phyloP scores from a whole-genome alignment of 2,888 invertebrate species.

The Ophioninae sp. region DNA sequence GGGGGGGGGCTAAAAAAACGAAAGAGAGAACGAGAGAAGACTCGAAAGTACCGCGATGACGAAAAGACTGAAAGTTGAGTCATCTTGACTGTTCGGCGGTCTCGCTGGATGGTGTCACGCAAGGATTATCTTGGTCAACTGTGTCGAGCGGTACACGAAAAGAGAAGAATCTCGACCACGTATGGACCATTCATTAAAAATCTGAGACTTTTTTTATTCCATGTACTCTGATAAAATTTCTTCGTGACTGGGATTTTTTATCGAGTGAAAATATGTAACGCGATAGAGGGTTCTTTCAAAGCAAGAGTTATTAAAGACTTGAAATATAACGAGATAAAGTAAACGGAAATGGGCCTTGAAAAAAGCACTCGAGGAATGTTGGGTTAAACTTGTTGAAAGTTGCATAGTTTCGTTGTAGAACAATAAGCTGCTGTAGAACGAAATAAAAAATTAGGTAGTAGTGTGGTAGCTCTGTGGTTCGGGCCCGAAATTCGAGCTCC shows the following conservation, averaged over 20 bases:
- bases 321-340: background rate
- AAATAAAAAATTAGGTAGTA: too few species aligned
- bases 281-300: background rate
- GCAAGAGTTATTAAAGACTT: background rate
- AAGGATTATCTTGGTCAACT: constrained; percentile 59
- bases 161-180: constrained; percentile 18
- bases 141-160: constrained; percentile 15
- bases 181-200: background rate
- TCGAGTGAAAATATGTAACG: background rate
- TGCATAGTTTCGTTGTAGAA: background rate
- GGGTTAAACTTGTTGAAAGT: background rate
- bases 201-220: background rate
- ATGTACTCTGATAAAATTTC: background rate
- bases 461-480: too few species aligned
- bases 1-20: background rate
- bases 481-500: too few species aligned
- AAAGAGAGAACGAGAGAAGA: constrained; percentile 16
- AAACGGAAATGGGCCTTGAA: background rate
- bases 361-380: background rate
- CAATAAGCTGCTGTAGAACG: background rate
- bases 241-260: background rate
- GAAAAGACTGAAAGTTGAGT: constrained; percentile 45
- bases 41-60: constrained; percentile 16
- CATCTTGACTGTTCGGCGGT: constrained; percentile 38
- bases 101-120: constrained; percentile 41